A percentile compares a stretch with the other conserved stretches of the same genome.
Evolutionary conservation across 2,113 vertebrate species (phyloP).

Genomic region (Arvicanthis niloticus): DNA sequence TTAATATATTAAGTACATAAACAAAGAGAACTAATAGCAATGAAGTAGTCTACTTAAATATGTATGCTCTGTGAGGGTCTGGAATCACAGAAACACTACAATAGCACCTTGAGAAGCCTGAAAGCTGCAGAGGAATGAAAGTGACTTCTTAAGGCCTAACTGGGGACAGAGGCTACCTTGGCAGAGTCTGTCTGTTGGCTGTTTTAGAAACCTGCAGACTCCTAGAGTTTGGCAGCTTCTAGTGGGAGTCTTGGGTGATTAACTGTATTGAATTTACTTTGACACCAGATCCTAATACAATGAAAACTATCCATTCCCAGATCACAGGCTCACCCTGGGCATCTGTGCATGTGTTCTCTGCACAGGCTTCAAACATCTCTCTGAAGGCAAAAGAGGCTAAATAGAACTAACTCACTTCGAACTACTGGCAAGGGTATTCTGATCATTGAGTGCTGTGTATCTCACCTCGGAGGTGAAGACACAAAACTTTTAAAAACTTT

Average conservation of each 20-base stretch:
- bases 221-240: neutral
- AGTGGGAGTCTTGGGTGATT: neutral
- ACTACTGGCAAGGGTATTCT: neutral
- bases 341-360: neutral
- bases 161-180: neutral
- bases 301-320: too few relatives aligned
- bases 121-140: neutral
- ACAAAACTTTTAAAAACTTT: neutral
- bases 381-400: neutral
- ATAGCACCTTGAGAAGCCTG: neutral
- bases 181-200: neutral
- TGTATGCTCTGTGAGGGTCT: too few relatives aligned
- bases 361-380: neutral
- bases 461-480: neutral
- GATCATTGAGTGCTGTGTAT: neutral
- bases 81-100: too few relatives aligned
- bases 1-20: neutral
- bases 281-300: neutral
- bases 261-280: neutral
- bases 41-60: too few relatives aligned
- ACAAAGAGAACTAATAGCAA: neutral
- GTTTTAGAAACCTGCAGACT: neutral
- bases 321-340: neutral
- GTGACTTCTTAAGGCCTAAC: neutral
- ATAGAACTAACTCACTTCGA: neutral